Base-by-base conservation (phyloP, 2,797 vertebrate genomes). In the Gorsachius magnificus region DNA sequence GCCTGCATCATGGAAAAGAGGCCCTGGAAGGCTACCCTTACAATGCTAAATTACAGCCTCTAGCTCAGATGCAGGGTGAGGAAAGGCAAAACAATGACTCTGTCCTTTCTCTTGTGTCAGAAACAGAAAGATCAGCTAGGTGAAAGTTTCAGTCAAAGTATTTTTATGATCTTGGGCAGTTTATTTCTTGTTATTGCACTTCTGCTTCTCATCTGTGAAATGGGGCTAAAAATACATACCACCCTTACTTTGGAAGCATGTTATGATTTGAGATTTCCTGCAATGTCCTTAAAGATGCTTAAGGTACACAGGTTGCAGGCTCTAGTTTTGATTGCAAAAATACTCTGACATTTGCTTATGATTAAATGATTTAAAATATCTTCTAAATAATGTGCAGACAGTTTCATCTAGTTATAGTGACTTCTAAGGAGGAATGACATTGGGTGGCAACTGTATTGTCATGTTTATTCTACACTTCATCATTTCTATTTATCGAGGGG, bases 301-400 rank as follows among this genome's bases (percentile, higher is more conserved):
- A 21, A 86, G 15, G 25, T 65, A 61, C 57, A 65, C 9, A 94
- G 18, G 48, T 64, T 80, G 21, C 3, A 2, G 64, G 38, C 25
- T 85, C 18, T 69, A n/a, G 53, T 65, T 93, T 75, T 95, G 92
- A 95, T 94, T 96, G 36, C 78, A 83, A 96, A 95, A 95, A 64
- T 71, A 60, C 53, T 75, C 64, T 92, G 95, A 93, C 93, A 92
- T 95, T 96, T 95, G 19, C 83, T 78, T 64, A 53, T 71, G 64
- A 96, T 93, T 96, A 95, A 94, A 83, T 64, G 1, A 87, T 92
- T 93, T 90, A 6, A 89, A 94, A 86, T 6, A 0, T 56, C 77
- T 84, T 84, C 82, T 87, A 83, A 94, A 75, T 65, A 90, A 83
- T 8, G n/a, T 71, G 50, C 38, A 94, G 68, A 38, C 21, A 33